Conservation (phyloP, 2,113 vertebrate species). For the Coptodon rendalli region DNA sequence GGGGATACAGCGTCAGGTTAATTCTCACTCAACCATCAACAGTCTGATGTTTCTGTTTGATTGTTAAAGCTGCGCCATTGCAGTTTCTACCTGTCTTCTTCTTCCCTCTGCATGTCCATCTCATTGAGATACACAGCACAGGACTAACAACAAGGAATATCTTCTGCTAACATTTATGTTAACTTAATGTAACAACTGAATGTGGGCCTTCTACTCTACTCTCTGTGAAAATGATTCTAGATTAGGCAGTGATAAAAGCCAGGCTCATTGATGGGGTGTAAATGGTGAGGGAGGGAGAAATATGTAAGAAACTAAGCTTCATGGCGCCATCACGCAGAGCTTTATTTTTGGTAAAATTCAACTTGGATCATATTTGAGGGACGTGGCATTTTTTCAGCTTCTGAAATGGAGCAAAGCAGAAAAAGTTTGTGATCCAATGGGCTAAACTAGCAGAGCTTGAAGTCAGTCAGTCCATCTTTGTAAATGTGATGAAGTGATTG, state of each 20-base stretch:
- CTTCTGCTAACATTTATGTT: not conserved
- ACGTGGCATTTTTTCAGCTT: not conserved
- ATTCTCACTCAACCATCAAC: not conserved
- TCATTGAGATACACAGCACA: not conserved
- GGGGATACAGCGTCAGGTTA: not conserved
- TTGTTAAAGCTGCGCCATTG: not conserved
- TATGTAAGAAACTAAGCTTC: not conserved
- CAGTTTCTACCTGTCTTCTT: not conserved
- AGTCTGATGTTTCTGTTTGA: not conserved
- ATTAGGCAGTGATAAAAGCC: not conserved
- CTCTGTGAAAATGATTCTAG: fast-evolving
- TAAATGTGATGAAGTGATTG: not conserved
- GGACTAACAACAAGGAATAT: not conserved
- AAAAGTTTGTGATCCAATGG: not conserved
- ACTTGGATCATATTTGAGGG: not conserved
- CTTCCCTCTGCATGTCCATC: not conserved
- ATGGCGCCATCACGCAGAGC: not conserved
- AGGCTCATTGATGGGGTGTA: not conserved
- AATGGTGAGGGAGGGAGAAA: not conserved
- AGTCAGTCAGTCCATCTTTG: too few relatives aligned
- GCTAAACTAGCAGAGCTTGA: not conserved
- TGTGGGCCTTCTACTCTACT: not conserved
- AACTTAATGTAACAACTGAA: not conserved
- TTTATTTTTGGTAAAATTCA: not conserved
- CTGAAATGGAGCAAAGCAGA: not conserved